These are phyloP conservation scores for Leptinotarsa defecta DNA, from an alignment of 1,140 invertebrate species.

Conservation along the genomic window DNA sequence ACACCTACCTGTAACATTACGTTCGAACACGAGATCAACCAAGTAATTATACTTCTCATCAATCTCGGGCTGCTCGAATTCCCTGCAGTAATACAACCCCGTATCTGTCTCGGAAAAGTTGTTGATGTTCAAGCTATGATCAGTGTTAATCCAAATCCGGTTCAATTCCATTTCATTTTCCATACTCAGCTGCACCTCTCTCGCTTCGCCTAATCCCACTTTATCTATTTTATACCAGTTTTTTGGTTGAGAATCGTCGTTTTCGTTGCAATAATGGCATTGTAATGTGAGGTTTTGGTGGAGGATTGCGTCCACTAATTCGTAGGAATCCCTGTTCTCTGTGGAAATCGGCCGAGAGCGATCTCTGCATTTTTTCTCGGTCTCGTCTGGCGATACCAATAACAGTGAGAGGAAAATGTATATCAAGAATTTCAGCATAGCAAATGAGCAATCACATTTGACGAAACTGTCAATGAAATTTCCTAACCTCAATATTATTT, in stretches of 20 bases:
- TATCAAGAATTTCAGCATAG: too few relatives aligned
- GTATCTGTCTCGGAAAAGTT: conserved; percentile 53
- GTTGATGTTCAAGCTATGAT: conserved; percentile 58
- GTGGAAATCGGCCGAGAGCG: conserved; percentile 55
- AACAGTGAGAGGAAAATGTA: background rate
- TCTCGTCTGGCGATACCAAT: background rate
- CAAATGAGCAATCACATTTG: too few relatives aligned
- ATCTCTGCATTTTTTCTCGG: conserved; percentile 56
- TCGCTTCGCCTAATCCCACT: conserved; percentile 44
- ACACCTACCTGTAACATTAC: conserved; percentile 11
- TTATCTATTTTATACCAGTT: conserved; percentile 61
- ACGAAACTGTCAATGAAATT: too few relatives aligned
- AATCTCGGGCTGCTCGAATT: conserved; percentile 55
- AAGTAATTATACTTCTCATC: conserved; percentile 61
- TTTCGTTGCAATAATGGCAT: conserved; percentile 59
- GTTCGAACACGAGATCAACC: conserved; percentile 52
- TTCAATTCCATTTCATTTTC: conserved; percentile 57
- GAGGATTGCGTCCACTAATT: conserved; percentile 56
- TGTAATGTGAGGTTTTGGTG: conserved; percentile 56
- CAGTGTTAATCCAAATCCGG: conserved; percentile 54
- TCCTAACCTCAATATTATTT: too few relatives aligned
- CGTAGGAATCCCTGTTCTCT: conserved; percentile 57
- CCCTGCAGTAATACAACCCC: conserved; percentile 61
- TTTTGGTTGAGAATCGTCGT: conserved; percentile 54
- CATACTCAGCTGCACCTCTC: conserved; percentile 56